Percentiles rank a stretch among this genome's conserved stretches.
phyloP scores from a whole-genome alignment of 2,113 vertebrate species.

The Grammomys surdaster region DNA sequence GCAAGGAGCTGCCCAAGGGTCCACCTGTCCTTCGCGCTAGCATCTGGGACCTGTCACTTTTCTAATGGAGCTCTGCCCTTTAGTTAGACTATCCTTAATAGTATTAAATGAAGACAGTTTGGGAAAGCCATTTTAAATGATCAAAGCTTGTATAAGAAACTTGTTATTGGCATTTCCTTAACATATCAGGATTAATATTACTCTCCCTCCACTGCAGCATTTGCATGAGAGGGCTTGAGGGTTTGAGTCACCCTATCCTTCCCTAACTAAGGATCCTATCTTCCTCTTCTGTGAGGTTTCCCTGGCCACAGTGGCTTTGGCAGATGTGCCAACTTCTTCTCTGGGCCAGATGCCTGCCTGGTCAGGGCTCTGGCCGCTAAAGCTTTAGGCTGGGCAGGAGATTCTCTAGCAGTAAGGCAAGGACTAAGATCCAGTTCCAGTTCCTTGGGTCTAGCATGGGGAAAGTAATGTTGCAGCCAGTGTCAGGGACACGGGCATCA shows the following conservation, averaged over 20 bases:
- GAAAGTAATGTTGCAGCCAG: not conserved
- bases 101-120: not conserved
- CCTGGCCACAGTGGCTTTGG: not conserved
- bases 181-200: not conserved
- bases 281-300: not conserved
- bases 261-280: not conserved
- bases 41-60: not conserved
- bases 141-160: not conserved
- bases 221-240: not conserved
- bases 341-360: not conserved
- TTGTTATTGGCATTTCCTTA: not conserved
- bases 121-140: not conserved
- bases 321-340: not conserved
- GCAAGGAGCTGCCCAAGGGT: not conserved
- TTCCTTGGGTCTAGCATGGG: not conserved
- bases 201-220: not conserved
- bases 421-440: not conserved
- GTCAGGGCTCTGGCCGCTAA: not conserved
- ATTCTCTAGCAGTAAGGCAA: not conserved
- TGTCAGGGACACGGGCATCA: not conserved
- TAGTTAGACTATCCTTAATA: not conserved
- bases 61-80: not conserved
- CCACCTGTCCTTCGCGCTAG: too few relatives aligned
- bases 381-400: not conserved
- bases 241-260: not conserved